A percentile compares a stretch with the other conserved stretches of the same genome.
Evolutionary conservation across 1,140 invertebrate species (phyloP).

Genomic region (Pinna nobilis): DNA sequence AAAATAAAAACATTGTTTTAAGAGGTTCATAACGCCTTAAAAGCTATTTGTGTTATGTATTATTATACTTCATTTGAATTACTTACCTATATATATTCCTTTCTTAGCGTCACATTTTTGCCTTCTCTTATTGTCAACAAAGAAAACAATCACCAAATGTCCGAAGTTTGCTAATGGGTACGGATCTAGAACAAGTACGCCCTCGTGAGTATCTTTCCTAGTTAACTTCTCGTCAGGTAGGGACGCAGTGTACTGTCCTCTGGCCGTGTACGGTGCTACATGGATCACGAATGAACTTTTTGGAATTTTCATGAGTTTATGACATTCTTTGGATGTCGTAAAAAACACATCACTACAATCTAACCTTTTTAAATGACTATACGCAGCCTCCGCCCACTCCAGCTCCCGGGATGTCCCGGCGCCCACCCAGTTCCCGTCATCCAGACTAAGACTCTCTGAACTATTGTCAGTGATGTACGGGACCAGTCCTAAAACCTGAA

Average conservation of each 20-base stretch:
- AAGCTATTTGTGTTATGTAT: no score
- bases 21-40: no score
- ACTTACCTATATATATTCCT: constrained; percentile 66
- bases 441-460: constrained; percentile 33
- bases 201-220: constrained; percentile 69
- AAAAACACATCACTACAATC: constrained; percentile 64
- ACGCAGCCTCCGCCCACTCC: constrained; percentile 61
- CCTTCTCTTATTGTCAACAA: constrained; percentile 68
- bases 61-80: background rate
- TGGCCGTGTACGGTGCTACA: constrained; percentile 52
- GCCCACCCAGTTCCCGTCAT: constrained; percentile 38
- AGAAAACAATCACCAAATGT: constrained; percentile 77
- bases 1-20: no score
- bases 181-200: constrained; percentile 76
- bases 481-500: constrained; percentile 28
- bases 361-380: constrained; percentile 50
- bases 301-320: constrained; percentile 43
- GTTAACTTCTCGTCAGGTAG: constrained; percentile 74
- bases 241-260: constrained; percentile 63
- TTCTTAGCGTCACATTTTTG: constrained; percentile 62
- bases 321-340: constrained; percentile 56
- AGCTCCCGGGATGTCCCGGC: constrained; percentile 23
- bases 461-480: constrained; percentile 42
- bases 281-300: constrained; percentile 56
- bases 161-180: constrained; percentile 76